Evolutionary conservation across 2,888 invertebrate species (phyloP).

Genomic region (Brachypterus glaber): DNA sequence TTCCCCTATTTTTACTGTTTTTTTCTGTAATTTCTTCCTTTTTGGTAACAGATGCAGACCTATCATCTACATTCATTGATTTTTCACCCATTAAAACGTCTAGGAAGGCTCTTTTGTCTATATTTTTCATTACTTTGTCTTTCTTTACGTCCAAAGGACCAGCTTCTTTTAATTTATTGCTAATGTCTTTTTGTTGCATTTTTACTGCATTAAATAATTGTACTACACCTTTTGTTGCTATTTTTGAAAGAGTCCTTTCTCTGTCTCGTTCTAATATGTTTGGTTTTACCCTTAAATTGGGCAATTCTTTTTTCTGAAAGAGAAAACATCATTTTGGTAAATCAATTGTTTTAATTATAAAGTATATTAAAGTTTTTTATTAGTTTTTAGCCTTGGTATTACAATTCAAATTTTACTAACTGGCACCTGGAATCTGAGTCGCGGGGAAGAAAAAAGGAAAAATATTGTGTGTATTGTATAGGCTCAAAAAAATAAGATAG

Average conservation of each 20-base stretch:
- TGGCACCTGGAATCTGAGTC: too few species aligned
- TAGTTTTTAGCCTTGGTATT: too few species aligned
- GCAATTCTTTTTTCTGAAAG: conserved; percentile 51
- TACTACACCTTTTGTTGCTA: conserved; percentile 87
- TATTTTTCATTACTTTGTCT: conserved; percentile 65
- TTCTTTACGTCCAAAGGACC: conserved; percentile 69
- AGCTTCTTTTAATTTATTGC: conserved; percentile 57
- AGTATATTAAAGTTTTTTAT: too few species aligned
- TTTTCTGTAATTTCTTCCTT: conserved; percentile 37
- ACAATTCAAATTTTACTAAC: too few species aligned
- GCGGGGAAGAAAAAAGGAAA: too few species aligned
- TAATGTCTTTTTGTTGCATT: conserved; percentile 71
- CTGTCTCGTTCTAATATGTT: conserved; percentile 63
- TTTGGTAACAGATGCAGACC: conserved; percentile 20
- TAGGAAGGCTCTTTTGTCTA: conserved; percentile 66
- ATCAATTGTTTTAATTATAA: too few species aligned
- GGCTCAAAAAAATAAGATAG: too few species aligned
- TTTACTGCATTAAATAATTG: conserved; percentile 87
- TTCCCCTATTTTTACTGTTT: conserved; percentile 38
- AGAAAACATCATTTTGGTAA: conserved; percentile 10
- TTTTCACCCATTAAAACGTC: conserved; percentile 68
- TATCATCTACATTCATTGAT: conserved; percentile 40
- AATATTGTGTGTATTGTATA: too few species aligned
- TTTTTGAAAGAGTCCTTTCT: conserved; percentile 67
- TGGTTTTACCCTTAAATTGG: conserved; percentile 65